Conservation (phyloP, 1,140 invertebrate genomes). For the Drosophila nigrodunni region DNA sequence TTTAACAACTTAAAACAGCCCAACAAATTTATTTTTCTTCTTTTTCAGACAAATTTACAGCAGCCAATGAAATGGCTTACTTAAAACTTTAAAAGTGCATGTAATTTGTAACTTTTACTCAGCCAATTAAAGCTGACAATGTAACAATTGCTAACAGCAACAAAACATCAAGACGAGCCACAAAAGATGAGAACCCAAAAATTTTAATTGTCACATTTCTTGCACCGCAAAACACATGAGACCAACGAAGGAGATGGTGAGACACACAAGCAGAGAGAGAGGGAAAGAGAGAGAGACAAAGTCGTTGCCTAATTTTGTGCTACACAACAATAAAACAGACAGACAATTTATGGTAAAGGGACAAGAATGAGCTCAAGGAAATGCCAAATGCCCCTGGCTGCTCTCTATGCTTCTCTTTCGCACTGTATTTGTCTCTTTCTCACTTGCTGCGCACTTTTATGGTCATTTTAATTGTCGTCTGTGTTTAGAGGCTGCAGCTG, state of each 20-base stretch:
- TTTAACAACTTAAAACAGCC: too few species aligned
- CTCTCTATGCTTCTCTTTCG: background rate
- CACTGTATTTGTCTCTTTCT: background rate
- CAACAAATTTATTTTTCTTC: background rate
- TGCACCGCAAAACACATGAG: constrained; percentile 55
- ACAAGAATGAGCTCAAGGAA: constrained; percentile 21
- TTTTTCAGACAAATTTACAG: background rate
- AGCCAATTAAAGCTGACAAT: constrained; percentile 20
- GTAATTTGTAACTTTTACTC: constrained; percentile 8
- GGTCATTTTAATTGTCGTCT: constrained; percentile 75
- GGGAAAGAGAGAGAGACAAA: background rate
- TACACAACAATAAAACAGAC: constrained; percentile 35
- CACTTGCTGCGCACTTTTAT: constrained; percentile 38
- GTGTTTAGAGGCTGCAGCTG: constrained; percentile 62
- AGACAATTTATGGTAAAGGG: constrained; percentile 36
- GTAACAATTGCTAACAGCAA: constrained; percentile 8
- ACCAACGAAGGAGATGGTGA: background rate
- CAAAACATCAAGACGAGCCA: background rate
- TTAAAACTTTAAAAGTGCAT: background rate
- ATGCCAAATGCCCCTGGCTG: constrained; percentile 1
- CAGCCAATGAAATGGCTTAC: background rate
- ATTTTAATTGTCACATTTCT: constrained; percentile 69
- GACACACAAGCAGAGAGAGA: background rate
- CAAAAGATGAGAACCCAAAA: constrained; percentile 7
- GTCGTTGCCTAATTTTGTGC: constrained; percentile 46